Conservation (phyloP, 2,113 vertebrate species). For the Cyanocitta stelleri region DNA sequence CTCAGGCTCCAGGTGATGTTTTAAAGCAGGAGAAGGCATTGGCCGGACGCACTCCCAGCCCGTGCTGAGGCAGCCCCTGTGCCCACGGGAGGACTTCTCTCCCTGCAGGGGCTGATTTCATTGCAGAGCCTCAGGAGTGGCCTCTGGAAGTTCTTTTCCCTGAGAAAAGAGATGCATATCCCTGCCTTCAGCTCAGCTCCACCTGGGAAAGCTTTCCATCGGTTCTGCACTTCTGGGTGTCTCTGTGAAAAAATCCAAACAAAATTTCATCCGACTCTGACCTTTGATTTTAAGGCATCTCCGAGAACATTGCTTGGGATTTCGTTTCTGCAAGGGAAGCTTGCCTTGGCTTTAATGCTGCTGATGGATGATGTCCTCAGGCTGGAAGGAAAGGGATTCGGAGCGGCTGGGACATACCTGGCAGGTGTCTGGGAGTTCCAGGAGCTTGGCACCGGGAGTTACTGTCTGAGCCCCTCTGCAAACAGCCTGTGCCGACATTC, state of each 20-base stretch:
- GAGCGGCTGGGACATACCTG: too few relatives aligned
- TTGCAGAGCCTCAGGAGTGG: neutral
- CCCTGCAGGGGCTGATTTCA: fast-evolving
- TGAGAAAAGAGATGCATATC: neutral
- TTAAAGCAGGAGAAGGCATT: neutral
- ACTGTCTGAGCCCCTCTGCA: neutral
- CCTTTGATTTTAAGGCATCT: neutral
- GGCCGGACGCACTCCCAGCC: fast-evolving
- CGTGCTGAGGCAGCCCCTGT: neutral
- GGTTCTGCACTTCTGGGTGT: neutral
- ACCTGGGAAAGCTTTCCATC: neutral
- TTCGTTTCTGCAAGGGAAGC: neutral
- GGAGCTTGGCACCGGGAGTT: fast-evolving
- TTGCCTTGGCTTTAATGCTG: too few relatives aligned
- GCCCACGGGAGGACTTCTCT: fast-evolving
- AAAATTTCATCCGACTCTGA: too few relatives aligned
- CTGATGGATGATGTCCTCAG: too few relatives aligned
- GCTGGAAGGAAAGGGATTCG: too few relatives aligned
- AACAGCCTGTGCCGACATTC: fast-evolving
- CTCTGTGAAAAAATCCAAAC: too few relatives aligned
- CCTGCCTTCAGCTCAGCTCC: too few relatives aligned
- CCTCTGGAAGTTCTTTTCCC: neutral
- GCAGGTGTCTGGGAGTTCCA: neutral
- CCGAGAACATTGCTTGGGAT: fast-evolving
- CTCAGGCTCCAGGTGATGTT: fast-evolving